These are phyloP conservation scores for Dipodomys spectabilis DNA, from an alignment of 2,113 vertebrate species.

Conservation along the genomic window DNA sequence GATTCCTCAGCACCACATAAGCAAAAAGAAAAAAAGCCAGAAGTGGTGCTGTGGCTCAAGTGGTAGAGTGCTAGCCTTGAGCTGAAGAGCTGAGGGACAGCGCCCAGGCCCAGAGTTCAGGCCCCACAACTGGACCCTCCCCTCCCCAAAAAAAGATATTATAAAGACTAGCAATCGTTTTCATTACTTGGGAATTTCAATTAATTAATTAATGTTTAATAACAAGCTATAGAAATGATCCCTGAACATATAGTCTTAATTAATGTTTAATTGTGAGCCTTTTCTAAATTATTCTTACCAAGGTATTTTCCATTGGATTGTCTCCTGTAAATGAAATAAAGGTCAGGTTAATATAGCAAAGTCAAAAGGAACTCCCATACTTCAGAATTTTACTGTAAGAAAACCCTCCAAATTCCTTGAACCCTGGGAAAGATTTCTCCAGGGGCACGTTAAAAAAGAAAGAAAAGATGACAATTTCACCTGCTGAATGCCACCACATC, in stretches of 20 bases:
- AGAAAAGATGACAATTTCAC: constrained; percentile 57
- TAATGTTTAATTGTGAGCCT: constrained; percentile 10
- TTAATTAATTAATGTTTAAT: constrained; percentile 1
- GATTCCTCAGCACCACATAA: no score
- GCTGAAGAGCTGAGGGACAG: no score
- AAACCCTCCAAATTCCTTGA: constrained; percentile 65
- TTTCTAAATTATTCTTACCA: constrained; percentile 31
- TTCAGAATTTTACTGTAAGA: constrained; percentile 78
- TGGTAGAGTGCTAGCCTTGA: no score
- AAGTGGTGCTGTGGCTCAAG: no score
- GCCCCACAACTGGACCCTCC: no score
- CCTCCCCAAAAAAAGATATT: constrained; percentile 2
- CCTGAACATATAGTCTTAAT: background rate
- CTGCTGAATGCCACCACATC: constrained; percentile 70
- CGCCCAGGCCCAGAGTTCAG: no score
- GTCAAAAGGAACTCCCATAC: constrained; percentile 76
- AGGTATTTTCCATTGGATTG: background rate
- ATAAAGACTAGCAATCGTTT: constrained; percentile 9
- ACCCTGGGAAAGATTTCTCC: constrained; percentile 62
- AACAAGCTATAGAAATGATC: no score
- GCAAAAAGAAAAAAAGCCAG: no score
- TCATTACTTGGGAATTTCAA: constrained; percentile 15
- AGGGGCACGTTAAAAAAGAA: constrained; percentile 74
- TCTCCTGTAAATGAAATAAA: background rate
- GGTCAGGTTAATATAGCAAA: constrained; percentile 45